Base-by-base conservation (phyloP, 2,113 vertebrate species). In the Panurus biarmicus region DNA sequence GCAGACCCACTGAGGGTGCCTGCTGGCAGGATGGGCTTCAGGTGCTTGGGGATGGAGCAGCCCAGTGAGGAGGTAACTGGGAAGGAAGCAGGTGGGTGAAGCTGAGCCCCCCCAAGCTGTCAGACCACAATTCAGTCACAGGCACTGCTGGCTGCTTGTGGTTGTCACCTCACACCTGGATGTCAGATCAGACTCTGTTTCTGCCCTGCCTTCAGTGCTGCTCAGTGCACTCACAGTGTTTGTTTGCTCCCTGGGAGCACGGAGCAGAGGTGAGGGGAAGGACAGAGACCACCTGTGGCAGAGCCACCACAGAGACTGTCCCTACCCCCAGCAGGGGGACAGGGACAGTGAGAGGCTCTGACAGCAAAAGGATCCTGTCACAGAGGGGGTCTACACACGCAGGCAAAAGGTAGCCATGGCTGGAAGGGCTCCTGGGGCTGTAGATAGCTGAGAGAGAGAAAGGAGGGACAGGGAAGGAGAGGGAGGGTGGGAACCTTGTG, bases 371-470 rank as follows among this genome's bases (percentile, higher is more conserved):
- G 60, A 47, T 4, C 26, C 8, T 21, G 1, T 8, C 2, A 6
- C 25, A 36, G 29, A 35, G 16, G 33, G 23, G 26, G 11, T 42
- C 44, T 14, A 3, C 35, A 57, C 45, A 26, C 13, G 1, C 35
- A 9, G 31, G 54, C 6, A 2, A 38, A 42, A n/a, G n/a, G n/a
- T 18, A 23, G 42, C 1, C 0, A 1, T 17, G 65, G 19, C 50
- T 44, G 42, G 48, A 51, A 17, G 24, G 62, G 70, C 44, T 54
- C 9, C 29, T 70, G 72, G 17, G 40, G 56, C 17, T 62, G 57
- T 12, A 14, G 65, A 51, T 0, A 80, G 79, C 53, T 16, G 53
- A 72, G 58, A n/a, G 21, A 60, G 19, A 44, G 17, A 11, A 50
- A 67, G 19, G 50, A 24, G 29, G 35, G 36, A 1, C 22, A 38